These are phyloP conservation scores for Propithecus coquereli DNA, from an alignment of 2,113 vertebrate species.

Conservation along the genomic window DNA sequence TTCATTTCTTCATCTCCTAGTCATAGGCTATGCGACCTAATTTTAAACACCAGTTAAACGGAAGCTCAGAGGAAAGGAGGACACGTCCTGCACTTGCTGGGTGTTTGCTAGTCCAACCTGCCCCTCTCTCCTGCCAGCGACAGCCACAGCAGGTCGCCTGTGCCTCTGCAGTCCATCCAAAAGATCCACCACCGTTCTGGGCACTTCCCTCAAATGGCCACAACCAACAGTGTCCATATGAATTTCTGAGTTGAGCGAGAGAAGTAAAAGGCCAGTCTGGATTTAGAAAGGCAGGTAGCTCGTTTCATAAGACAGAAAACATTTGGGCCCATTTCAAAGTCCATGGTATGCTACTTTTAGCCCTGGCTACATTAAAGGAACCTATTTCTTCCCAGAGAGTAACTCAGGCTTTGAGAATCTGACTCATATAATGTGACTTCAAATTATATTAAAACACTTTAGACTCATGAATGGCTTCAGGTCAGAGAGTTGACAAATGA, in stretches of 20 bases:
- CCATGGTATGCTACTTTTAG: neutral
- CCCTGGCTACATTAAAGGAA: neutral
- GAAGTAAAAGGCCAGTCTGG: neutral
- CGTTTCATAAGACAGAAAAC: neutral
- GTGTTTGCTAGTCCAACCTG: neutral
- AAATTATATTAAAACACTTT: conserved; percentile 7
- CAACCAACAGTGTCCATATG: neutral
- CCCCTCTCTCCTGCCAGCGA: neutral
- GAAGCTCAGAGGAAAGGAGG: neutral
- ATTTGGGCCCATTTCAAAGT: neutral
- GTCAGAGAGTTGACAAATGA: neutral
- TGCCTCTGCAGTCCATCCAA: too few relatives aligned
- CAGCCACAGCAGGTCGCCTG: neutral
- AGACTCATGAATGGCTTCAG: neutral
- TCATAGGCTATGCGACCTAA: neutral
- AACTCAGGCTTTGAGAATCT: neutral
- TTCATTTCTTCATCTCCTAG: neutral
- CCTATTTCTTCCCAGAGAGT: neutral
- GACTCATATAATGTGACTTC: neutral
- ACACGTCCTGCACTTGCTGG: neutral
- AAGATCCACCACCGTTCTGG: neutral
- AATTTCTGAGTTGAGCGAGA: neutral
- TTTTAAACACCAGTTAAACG: neutral
- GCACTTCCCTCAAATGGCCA: neutral
- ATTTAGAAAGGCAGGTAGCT: neutral